These are phyloP conservation scores for Cataglyphis cursor DNA, from an alignment of 2,888 invertebrate species.

Conservation along the genomic window DNA sequence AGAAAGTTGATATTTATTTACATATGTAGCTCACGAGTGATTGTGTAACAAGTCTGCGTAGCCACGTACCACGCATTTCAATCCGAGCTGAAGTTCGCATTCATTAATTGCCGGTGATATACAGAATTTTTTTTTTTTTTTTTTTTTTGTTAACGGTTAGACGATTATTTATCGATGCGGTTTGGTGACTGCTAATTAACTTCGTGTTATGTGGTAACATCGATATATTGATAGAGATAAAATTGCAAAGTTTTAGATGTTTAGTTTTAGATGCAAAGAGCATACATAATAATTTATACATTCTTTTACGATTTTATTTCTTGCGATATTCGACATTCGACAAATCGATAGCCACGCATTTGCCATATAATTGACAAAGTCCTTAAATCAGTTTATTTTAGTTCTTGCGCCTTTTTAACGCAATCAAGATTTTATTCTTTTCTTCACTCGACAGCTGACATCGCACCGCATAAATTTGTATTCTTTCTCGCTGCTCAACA, in stretches of 20 bases:
- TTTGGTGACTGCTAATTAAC: conserved; percentile 8
- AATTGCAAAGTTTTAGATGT: not conserved
- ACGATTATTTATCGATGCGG: conserved; percentile 4
- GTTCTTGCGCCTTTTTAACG: not conserved
- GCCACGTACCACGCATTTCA: not conserved
- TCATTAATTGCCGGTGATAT: not conserved
- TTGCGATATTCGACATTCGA: not conserved
- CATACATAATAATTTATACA: not conserved
- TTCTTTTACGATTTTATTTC: not conserved
- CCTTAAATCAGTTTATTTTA: conserved; percentile 5
- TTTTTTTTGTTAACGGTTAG: not conserved
- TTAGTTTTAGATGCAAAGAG: too few species aligned
- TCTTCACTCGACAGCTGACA: not conserved
- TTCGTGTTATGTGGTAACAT: not conserved
- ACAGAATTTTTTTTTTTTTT: not conserved
- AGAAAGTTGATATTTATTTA: conserved; percentile 34
- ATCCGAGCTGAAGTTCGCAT: not conserved
- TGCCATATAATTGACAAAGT: not conserved
- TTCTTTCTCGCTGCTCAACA: not conserved
- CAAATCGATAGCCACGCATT: not conserved
- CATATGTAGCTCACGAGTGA: not conserved
- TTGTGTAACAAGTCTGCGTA: conserved; percentile 1
- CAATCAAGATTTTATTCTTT: not conserved
- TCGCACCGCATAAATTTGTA: conserved; percentile 16
- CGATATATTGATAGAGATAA: not conserved